A percentile compares a stretch with the other conserved stretches of the same genome.
Conservation (phyloP, 2,113 vertebrate genomes). For the Amazona guildingii region DNA sequence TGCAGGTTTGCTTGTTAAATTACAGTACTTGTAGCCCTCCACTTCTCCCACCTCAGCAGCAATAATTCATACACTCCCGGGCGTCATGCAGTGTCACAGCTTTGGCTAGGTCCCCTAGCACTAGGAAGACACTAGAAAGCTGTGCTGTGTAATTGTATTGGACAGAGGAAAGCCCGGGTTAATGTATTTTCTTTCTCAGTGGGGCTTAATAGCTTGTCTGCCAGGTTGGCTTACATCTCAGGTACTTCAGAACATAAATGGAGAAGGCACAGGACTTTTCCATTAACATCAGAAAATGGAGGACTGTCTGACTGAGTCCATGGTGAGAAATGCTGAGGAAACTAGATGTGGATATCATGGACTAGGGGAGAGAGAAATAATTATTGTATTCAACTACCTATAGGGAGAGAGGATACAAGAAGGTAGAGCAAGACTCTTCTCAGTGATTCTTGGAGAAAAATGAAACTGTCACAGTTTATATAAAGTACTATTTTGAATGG, state of each 20-base stretch:
- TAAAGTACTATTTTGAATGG: neutral
- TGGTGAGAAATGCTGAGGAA: neutral
- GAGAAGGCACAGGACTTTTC: neutral
- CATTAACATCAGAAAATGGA: neutral
- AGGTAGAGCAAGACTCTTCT: neutral
- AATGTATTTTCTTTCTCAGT: neutral
- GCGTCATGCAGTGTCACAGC: neutral
- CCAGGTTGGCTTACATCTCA: neutral
- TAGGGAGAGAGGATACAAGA: neutral
- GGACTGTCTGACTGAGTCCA: neutral
- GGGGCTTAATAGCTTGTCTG: neutral
- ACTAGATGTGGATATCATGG: neutral
- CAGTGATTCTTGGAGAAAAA: neutral
- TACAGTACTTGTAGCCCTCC: neutral
- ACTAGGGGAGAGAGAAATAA: neutral
- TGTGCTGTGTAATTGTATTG: neutral
- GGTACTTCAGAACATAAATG: neutral
- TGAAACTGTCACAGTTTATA: rapidly evolving
- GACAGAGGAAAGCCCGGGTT: neutral
- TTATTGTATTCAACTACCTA: neutral
- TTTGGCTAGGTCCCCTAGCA: neutral
- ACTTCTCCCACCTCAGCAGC: neutral
- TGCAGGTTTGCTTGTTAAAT: neutral
- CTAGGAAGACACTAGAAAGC: neutral
- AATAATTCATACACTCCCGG: neutral